phyloP scores from a whole-genome alignment of 2,888 invertebrate species.

The Herminia tarsipennalis region DNA sequence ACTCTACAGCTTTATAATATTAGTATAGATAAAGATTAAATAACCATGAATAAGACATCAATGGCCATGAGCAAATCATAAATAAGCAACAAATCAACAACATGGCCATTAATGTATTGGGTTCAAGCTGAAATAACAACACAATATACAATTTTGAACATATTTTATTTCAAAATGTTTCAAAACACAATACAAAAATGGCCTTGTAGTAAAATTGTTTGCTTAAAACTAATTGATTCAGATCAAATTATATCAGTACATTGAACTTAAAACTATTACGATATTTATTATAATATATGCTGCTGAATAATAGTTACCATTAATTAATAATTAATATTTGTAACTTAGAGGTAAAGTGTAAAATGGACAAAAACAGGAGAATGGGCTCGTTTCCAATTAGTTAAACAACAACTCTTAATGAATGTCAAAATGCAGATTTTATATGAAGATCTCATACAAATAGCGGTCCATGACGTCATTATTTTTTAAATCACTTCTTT shows the following conservation, averaged over 20 bases:
- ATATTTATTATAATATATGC: slow-evolving; percentile 4
- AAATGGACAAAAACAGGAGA: too few relatives aligned
- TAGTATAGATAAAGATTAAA: too few relatives aligned
- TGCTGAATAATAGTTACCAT: neutral
- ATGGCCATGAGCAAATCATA: slow-evolving; percentile 70
- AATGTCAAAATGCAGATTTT: too few relatives aligned
- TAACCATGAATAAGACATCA: slow-evolving; percentile 64
- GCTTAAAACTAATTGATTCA: slow-evolving; percentile 34
- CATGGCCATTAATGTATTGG: slow-evolving; percentile 80
- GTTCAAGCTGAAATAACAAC: slow-evolving; percentile 69
- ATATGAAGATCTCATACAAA: too few relatives aligned
- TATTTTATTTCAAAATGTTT: slow-evolving; percentile 62
- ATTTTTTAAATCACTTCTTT: too few relatives aligned
- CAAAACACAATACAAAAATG: slow-evolving; percentile 77
- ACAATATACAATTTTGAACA: slow-evolving; percentile 57
- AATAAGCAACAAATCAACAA: slow-evolving; percentile 56
- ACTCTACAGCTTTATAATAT: too few relatives aligned
- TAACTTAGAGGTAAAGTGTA: too few relatives aligned
- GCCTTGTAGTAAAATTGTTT: slow-evolving; percentile 73
- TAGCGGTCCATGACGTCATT: too few relatives aligned
- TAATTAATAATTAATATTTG: neutral
- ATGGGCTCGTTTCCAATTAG: too few relatives aligned
- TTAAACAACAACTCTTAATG: too few relatives aligned
- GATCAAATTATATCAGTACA: slow-evolving; percentile 32
- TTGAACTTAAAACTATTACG: slow-evolving; percentile 35